A percentile compares a stretch with the other conserved stretches of the same genome.
Evolutionary conservation across 2,113 vertebrate species (phyloP).

Genomic region (Eubucco bourcierii): DNA sequence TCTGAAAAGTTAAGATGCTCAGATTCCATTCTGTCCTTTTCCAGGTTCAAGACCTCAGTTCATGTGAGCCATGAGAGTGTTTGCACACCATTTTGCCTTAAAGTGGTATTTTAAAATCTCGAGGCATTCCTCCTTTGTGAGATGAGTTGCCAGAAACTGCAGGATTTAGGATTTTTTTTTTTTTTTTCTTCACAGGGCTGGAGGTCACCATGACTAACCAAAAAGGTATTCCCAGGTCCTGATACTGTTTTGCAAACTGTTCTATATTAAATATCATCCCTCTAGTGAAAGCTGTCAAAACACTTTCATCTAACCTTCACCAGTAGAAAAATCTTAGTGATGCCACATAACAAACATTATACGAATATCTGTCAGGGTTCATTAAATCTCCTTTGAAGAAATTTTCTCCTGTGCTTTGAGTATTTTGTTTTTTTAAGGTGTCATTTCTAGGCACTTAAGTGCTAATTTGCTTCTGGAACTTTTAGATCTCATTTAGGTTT

Average conservation of each 20-base stretch:
- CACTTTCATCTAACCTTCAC: slow-evolving; percentile 68
- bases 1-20: neutral
- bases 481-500: neutral
- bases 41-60: neutral
- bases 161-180: neutral
- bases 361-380: slow-evolving; percentile 75
- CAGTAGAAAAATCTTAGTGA: slow-evolving; percentile 63
- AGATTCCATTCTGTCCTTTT: neutral
- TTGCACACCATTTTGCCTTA: neutral
- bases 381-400: slow-evolving; percentile 64
- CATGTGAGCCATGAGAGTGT: neutral
- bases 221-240: slow-evolving; percentile 56
- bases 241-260: slow-evolving; percentile 65
- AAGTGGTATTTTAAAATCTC: neutral
- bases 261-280: slow-evolving; percentile 75
- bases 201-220: slow-evolving; percentile 60
- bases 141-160: neutral
- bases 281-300: slow-evolving; percentile 79
- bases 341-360: slow-evolving; percentile 73
- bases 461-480: neutral
- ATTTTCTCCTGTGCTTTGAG: slow-evolving; percentile 27
- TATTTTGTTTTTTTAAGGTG: slow-evolving; percentile 35
- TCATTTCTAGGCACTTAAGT: neutral
- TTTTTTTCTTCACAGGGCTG: neutral
- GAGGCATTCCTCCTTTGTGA: neutral